Evolutionary conservation across 1,140 invertebrate genomes (phyloP).

Genomic region (Brachionus calyciflorus): DNA sequence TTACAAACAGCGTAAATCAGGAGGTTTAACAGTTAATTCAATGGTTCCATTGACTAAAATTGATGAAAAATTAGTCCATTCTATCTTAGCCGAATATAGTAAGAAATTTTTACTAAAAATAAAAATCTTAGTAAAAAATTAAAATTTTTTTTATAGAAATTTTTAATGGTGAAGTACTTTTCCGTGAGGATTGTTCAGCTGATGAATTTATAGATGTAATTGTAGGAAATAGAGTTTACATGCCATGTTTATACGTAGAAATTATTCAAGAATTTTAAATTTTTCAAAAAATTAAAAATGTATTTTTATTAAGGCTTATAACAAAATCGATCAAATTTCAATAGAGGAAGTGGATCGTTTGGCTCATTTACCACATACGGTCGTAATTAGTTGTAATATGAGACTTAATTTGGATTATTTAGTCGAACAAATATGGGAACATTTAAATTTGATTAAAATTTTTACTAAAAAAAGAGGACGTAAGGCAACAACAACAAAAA

Average conservation of each 20-base stretch:
- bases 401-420: conserved; percentile 90
- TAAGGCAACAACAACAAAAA: no score
- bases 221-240: conserved; percentile 95
- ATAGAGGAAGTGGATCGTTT: conserved; percentile 89
- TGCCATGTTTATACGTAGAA: conserved; percentile 90
- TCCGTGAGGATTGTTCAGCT: conserved; percentile 81
- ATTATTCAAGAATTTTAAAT: background rate
- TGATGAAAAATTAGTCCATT: conserved; percentile 95
- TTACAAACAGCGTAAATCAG: conserved; percentile 95
- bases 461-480: conserved; percentile 99
- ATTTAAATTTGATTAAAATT: conserved; percentile 87
- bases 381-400: conserved; percentile 57
- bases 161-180: conserved; percentile 78
- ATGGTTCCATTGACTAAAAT: conserved; percentile 85
- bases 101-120: conserved; percentile 68
- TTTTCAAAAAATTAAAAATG: background rate
- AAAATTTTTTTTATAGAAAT: conserved; percentile 94
- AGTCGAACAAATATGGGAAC: conserved; percentile 98
- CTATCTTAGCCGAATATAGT: conserved; percentile 96
- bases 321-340: conserved; percentile 84
- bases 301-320: conserved; percentile 64
- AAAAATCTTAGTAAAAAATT: conserved; percentile 89
- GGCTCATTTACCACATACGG: conserved; percentile 97
- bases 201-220: conserved; percentile 98
- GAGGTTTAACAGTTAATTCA: conserved; percentile 83